A percentile compares a stretch with the other conserved stretches of the same genome.
phyloP scores from a whole-genome alignment of 1,140 invertebrate species.

The Schlechtendalia chinensis region DNA sequence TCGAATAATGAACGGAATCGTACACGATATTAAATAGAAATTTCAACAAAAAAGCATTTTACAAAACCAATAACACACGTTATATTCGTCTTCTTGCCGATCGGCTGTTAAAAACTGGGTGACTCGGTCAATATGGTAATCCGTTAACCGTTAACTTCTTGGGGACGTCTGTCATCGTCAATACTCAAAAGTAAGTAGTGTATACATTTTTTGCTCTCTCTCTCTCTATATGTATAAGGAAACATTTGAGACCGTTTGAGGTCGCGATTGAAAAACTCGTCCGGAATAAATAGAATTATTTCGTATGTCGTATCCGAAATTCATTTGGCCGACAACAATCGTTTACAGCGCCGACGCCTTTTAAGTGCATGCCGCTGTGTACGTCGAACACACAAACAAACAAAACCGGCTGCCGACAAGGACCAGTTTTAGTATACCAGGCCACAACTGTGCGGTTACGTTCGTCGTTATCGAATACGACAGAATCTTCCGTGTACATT shows the following conservation, averaged over 20 bases:
- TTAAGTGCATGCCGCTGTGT: conserved; percentile 5
- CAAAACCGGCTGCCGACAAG: conserved; percentile 18
- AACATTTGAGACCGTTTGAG: conserved; percentile 5
- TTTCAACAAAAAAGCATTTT: no score
- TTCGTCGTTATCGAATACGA: no score
- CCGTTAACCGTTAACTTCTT: conserved; percentile 6
- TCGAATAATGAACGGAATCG: no score
- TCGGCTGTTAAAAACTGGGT: conserved; percentile 1
- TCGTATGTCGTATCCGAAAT: conserved; percentile 23
- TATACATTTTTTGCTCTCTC: neutral
- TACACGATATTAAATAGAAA: no score
- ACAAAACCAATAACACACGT: no score
- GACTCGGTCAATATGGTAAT: conserved; percentile 41
- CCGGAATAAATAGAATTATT: conserved; percentile 14
- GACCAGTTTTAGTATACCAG: conserved; percentile 27
- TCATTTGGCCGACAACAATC: conserved; percentile 30
- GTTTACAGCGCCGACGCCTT: conserved; percentile 22
- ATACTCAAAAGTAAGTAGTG: neutral
- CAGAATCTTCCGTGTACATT: no score
- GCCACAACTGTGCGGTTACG: neutral
- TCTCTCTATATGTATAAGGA: neutral
- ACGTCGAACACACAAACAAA: neutral
- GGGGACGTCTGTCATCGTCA: neutral
- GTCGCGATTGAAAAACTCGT: conserved; percentile 5
- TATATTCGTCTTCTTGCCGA: no score